Conservation (phyloP, 2,113 vertebrate genomes). For the Lepus americanus region DNA sequence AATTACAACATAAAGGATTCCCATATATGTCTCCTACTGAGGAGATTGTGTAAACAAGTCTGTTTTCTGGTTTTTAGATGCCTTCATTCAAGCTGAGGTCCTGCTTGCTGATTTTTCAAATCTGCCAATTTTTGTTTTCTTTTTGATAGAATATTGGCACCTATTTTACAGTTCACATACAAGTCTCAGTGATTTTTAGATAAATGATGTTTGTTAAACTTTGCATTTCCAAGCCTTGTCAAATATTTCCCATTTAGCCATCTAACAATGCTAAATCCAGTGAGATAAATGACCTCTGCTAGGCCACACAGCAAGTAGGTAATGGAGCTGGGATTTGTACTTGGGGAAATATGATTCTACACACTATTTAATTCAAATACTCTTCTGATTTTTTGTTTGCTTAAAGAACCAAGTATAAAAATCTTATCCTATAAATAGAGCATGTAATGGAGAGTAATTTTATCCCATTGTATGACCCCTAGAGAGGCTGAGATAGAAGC, state of each 20-base stretch:
- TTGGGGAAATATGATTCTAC: neutral
- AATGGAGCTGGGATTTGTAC: neutral
- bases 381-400: neutral
- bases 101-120: neutral
- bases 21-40: neutral
- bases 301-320: neutral
- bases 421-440: neutral
- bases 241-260: constrained; percentile 4
- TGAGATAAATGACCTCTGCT: neutral
- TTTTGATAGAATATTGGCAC: neutral
- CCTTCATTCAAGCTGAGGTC: neutral
- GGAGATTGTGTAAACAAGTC: constrained; percentile 14
- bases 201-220: neutral
- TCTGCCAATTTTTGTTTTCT: too few relatives aligned
- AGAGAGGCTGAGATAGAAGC: neutral
- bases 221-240: neutral
- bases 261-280: neutral
- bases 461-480: neutral
- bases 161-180: neutral
- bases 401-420: constrained; percentile 21
- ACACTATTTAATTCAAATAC: neutral
- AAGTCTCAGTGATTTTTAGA: constrained; percentile 13
- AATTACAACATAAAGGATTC: neutral
- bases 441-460: neutral
- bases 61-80: neutral